Base-by-base conservation (phyloP, 2,888 invertebrate species). In the Brachyptera putata region DNA sequence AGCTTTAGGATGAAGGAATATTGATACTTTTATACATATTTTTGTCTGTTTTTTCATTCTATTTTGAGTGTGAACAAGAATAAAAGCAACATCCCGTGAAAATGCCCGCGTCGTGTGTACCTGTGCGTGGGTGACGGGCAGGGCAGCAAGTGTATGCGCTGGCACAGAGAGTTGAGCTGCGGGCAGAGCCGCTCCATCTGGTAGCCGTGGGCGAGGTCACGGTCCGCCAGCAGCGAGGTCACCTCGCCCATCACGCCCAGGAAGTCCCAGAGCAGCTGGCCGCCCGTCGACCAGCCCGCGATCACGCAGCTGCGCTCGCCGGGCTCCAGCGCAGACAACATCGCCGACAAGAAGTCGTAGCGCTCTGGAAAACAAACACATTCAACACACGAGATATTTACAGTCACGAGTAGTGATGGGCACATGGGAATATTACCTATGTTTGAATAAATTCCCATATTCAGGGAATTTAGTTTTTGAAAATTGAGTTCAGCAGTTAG, bases 261-360 rank as follows among this genome's bases (percentile, higher is more conserved):
- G 68, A 87, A 92, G 67, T 87, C 85, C 68, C 86, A 77, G 39
- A 87, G 77, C 30, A 91, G 83, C 67, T 84, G 82, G 0, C 91
- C 91, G 61, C 87, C 87, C 64, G 76, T 77, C 58, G 79, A 75
- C 91, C 91, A 91, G 65, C 86, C 85, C 66, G 82, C 80, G 37
- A 91, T 82, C 53, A 80, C 77, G 56, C 79, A 76, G 5, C 76
- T 72, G 39, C 73, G 67, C 16, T 81, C 80, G 0, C 78, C 76
- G 26, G 77, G 77, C 64, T 81, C 78, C 70, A 91, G 75, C 64
- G 83, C 80, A 34, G 77, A 79, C 60, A 91, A 70, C 30, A 87
- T 74, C 0, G 77, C 74, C 25, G 80, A 77, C 66, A 91, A 74
- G 64, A 85, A 85, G 1, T 82, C 80, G 59, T 86, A 78, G 63